Evolutionary conservation across 2,797 vertebrate genomes (phyloP), one percentile per base, ranked within the genome.

Genomic region (Gallinago nigripennis): DNA sequence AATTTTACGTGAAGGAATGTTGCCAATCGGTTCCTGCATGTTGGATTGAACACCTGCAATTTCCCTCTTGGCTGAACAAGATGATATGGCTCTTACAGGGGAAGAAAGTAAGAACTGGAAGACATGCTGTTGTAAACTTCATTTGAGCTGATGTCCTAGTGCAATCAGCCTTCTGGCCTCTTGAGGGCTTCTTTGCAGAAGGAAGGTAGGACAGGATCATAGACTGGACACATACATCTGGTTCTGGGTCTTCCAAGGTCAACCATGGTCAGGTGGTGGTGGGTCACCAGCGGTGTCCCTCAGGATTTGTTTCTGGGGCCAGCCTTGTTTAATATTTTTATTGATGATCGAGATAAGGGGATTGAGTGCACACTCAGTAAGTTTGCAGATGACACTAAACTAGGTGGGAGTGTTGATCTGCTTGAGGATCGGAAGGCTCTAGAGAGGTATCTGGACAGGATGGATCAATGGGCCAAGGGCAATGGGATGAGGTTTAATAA

Each of bases 1-100:
- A 94, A 76, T 96, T 96, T 94, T 90, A 90, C 15, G 18, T 73
- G 88, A 87, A 50, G 3, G 3, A 92, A 25, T 3, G 0, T 30
- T 94, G 91, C 95, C 94, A 94, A 3, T 76, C 0, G 0, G 64
- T 84, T 88, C 53, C 71, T 65, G 45, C 0, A 0, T 64, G 66
- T 64, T 77, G 79, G 57, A 37, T 63, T 88, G 93, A 94, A 87
- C 95, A 97, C 92, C 95, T 96, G 94, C 88, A 68, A 68, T 87
- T 85, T 96, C 93, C 88, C 92, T 82, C 84, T 69, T 80, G 95
- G 83, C 85, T 75, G 73, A 90, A 31, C 13, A 24, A 57, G 88
- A 41, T 45, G 28, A 23, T 57, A 15, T 66, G 65, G 46, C 58
- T 90, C 66, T 61, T 84, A 12, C 14, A 84, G 58, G 23, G 33